Evolutionary conservation across 2,888 invertebrate genomes (phyloP).

Genomic region (Leuctra nigra): DNA sequence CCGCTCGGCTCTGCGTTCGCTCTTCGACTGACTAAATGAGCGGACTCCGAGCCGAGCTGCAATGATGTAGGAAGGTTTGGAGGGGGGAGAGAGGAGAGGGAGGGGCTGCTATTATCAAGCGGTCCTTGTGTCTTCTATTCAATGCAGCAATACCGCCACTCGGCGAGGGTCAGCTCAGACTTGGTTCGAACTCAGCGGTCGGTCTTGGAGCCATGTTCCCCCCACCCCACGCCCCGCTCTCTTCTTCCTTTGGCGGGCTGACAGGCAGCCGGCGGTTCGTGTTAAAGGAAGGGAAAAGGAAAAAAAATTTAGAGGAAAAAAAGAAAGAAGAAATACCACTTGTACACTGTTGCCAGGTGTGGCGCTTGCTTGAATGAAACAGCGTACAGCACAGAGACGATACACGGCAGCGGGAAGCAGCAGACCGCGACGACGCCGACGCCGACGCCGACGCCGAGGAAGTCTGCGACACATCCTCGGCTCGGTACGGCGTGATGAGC

Average conservation of each 20-base stretch:
- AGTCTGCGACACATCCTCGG: too few species aligned
- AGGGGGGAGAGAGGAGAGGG: neutral
- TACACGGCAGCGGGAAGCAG: neutral
- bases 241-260: slow-evolving; percentile 27
- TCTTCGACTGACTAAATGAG: slow-evolving; percentile 10
- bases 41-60: neutral
- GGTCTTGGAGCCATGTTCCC: slow-evolving; percentile 18
- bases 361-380: neutral
- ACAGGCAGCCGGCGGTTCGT: slow-evolving; percentile 26
- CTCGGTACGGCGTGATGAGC: too few species aligned
- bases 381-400: neutral
- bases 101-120: slow-evolving; percentile 22
- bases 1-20: neutral
- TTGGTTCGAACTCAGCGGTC: slow-evolving; percentile 17
- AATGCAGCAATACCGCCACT: neutral
- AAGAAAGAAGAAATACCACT: slow-evolving; percentile 23
- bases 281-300: slow-evolving; percentile 22
- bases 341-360: slow-evolving; percentile 27
- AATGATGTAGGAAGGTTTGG: neutral
- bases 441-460: too few species aligned
- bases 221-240: slow-evolving; percentile 9
- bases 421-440: too few species aligned
- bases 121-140: slow-evolving; percentile 6
- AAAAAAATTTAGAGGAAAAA: slow-evolving; percentile 21
- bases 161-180: slow-evolving; percentile 7